These are phyloP conservation scores for Machimus rusticus DNA, from an alignment of 2,888 invertebrate species.

Conservation along the genomic window DNA sequence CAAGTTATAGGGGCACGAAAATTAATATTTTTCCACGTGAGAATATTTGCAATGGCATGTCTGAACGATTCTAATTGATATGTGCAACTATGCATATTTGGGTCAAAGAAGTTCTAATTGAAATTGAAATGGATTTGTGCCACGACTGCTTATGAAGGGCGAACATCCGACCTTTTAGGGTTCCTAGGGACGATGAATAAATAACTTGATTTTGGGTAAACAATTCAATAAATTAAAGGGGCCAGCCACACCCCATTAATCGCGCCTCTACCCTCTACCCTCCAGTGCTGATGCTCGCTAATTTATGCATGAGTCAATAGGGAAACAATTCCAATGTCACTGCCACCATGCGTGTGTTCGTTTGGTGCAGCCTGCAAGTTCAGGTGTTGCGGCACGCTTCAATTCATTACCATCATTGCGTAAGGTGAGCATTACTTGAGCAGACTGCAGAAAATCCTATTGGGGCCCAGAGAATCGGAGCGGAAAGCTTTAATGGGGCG, in stretches of 20 bases:
- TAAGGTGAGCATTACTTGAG: background rate
- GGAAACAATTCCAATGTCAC: conserved; percentile 12
- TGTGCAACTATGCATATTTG: background rate
- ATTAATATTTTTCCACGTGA: background rate
- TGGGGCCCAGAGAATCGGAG: background rate
- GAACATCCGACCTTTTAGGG: background rate
- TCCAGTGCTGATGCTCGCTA: background rate
- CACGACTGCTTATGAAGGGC: background rate
- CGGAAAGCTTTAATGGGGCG: background rate
- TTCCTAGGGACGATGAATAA: background rate
- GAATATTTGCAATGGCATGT: background rate
- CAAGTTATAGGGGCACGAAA: background rate
- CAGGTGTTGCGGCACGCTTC: background rate
- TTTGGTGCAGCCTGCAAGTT: background rate
- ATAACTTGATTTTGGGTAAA: background rate
- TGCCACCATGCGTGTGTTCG: background rate
- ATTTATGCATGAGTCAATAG: background rate
- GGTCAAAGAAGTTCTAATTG: background rate
- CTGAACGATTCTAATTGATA: background rate
- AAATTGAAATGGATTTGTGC: background rate
- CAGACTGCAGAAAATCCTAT: background rate
- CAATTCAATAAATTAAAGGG: background rate
- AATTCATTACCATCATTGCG: background rate
- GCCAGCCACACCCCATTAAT: background rate
- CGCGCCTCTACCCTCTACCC: background rate